Conservation (phyloP, 2,113 vertebrate genomes). For the Pungitius pungitius region DNA sequence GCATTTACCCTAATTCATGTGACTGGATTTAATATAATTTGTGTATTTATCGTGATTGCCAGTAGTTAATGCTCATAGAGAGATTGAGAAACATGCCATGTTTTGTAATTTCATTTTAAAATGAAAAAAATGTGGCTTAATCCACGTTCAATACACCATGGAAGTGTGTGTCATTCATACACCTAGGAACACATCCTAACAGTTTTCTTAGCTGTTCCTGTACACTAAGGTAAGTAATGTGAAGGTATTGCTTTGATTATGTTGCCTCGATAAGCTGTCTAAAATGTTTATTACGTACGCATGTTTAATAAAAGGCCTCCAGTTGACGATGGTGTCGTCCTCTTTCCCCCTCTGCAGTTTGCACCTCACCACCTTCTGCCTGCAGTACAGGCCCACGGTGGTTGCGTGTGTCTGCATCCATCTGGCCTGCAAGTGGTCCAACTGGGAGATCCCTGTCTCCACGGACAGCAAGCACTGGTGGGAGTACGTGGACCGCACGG, state of each 20-base stretch:
- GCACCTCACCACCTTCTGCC: conserved; percentile 99
- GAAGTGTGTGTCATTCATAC: neutral
- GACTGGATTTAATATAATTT: neutral
- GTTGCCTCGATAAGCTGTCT: neutral
- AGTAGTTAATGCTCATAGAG: conserved; percentile 5
- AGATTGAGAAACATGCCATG: conserved; percentile 54
- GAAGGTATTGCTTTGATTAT: neutral
- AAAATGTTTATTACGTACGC: neutral
- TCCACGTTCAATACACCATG: neutral
- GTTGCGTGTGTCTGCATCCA: conserved; percentile 99
- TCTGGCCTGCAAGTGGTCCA: conserved; percentile 99
- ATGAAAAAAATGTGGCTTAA: neutral
- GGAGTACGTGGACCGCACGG: conserved; percentile 96
- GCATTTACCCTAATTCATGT: neutral
- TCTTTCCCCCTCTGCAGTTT: conserved; percentile 81
- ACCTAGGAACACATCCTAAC: conserved; percentile 32
- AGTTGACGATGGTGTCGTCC: conserved; percentile 9
- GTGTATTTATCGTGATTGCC: neutral
- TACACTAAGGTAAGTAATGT: conserved; percentile 47
- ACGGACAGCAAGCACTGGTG: conserved; percentile 98
- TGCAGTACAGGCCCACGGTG: conserved; percentile 97
- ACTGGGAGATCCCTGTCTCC: conserved; percentile 99
- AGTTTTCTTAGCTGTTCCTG: conserved; percentile 33
- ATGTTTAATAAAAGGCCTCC: neutral
- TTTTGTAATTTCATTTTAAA: conserved; percentile 2